Percentiles rank a stretch among this genome's conserved stretches.
phyloP scores from a whole-genome alignment of 1,140 invertebrate genomes.

The Cardiocondyla obscurior region DNA sequence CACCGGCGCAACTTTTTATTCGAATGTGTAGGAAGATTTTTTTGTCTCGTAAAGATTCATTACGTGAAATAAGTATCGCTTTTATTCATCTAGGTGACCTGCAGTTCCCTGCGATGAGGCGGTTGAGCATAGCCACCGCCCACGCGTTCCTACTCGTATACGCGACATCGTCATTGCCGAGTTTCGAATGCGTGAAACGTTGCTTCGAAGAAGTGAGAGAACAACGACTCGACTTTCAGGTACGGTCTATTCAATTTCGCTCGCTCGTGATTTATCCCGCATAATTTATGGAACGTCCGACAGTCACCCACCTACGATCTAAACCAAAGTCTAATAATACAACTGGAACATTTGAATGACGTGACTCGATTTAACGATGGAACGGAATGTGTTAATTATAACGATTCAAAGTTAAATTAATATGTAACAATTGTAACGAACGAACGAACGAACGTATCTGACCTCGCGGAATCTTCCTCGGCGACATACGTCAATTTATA shows the following conservation, averaged over 20 bases:
- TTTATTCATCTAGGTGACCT: slow-evolving; percentile 86
- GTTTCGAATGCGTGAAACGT: slow-evolving; percentile 91
- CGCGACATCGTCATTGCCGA: slow-evolving; percentile 90
- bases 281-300: not conserved
- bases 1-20: not conserved
- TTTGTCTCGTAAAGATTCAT: not conserved
- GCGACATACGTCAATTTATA: too few species aligned
- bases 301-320: not conserved
- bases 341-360: too few species aligned
- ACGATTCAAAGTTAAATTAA: too few species aligned
- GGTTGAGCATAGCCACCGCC: slow-evolving; percentile 94
- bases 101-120: slow-evolving; percentile 94
- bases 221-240: slow-evolving; percentile 89
- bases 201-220: slow-evolving; percentile 94
- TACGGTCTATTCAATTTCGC: slow-evolving; percentile 63
- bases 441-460: too few species aligned
- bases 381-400: too few species aligned
- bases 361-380: too few species aligned
- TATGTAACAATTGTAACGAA: too few species aligned
- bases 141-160: slow-evolving; percentile 96
- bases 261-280: not conserved
- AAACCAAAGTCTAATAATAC: too few species aligned
- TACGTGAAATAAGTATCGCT: not conserved
- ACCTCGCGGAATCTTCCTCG: too few species aligned
- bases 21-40: not conserved